Percentiles rank a stretch among this genome's conserved stretches.
Conservation (phyloP, 2,888 invertebrate genomes). For the Drosophila borealis region DNA sequence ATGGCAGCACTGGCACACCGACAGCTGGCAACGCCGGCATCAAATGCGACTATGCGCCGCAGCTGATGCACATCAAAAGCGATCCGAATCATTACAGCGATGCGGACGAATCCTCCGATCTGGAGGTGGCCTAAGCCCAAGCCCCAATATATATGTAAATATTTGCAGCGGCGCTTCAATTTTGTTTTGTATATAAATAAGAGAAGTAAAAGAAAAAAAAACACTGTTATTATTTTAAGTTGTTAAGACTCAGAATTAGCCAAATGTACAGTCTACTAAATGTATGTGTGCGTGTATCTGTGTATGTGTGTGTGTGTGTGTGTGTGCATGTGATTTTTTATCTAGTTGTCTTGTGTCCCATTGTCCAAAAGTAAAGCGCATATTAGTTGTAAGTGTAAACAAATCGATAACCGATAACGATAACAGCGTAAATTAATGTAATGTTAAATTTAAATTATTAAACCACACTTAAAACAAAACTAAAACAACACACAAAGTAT, state of each 20-base stretch:
- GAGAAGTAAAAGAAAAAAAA: constrained; percentile 3
- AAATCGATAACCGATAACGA: constrained; percentile 36
- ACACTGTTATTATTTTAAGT: constrained; percentile 60
- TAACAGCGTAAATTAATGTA: constrained; percentile 45
- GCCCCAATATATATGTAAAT: constrained; percentile 44
- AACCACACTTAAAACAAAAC: constrained; percentile 26
- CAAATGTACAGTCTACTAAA: constrained; percentile 69
- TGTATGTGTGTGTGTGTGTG: constrained; percentile 10
- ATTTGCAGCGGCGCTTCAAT: constrained; percentile 25
- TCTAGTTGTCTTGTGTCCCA: constrained; percentile 68
- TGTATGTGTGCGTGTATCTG: constrained; percentile 33
- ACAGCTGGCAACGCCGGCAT: constrained; percentile 46
- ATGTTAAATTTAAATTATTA: constrained; percentile 75
- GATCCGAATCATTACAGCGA: constrained; percentile 87
- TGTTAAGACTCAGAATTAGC: constrained; percentile 47
- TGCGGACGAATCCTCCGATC: constrained; percentile 91
- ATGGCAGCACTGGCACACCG: constrained; percentile 88
- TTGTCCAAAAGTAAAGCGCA: constrained; percentile 49
- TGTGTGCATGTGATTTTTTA: constrained; percentile 43
- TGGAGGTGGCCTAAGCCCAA: constrained; percentile 90
- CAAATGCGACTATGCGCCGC: constrained; percentile 83
- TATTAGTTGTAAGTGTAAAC: constrained; percentile 39
- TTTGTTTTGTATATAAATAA: constrained; percentile 73
- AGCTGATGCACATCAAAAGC: constrained; percentile 83
- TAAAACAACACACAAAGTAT: constrained; percentile 24